A percentile compares a stretch with the other conserved stretches of the same genome.
phyloP scores from a whole-genome alignment of 2,888 invertebrate genomes.

The Lasius fuliginosus region DNA sequence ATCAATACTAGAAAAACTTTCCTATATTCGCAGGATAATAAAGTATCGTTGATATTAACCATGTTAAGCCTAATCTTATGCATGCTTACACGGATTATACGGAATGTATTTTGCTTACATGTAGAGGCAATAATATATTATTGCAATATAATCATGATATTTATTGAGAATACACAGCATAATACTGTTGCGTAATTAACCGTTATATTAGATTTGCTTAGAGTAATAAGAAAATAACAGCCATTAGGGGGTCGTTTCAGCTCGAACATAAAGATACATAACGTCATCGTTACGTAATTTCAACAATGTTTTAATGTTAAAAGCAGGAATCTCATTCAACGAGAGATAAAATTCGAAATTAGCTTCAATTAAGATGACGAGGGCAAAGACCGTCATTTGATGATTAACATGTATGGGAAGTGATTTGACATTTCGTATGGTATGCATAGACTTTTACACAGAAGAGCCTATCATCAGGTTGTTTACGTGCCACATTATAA shows the following conservation, averaged over 20 bases:
- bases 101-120: background rate
- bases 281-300: background rate
- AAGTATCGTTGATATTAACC: background rate
- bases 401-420: background rate
- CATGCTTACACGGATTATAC: background rate
- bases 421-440: background rate
- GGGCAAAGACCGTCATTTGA: background rate
- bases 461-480: conserved; percentile 12
- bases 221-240: conserved; percentile 39
- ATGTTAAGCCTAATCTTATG: background rate
- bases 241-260: background rate
- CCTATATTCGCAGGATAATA: background rate
- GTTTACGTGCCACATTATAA: background rate
- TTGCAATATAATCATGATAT: conserved; percentile 17
- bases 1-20: background rate
- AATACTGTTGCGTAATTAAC: background rate
- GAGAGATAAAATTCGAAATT: background rate
- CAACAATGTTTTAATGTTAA: background rate
- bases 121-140: background rate
- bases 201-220: conserved; percentile 18
- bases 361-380: background rate
- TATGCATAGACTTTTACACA: background rate
- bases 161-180: conserved; percentile 1
- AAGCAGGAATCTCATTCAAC: background rate
- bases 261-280: background rate